A percentile compares a stretch with the other conserved stretches of the same genome.
Evolutionary conservation across 2,113 vertebrate species (phyloP).

Genomic region (Spilogale gracilis): DNA sequence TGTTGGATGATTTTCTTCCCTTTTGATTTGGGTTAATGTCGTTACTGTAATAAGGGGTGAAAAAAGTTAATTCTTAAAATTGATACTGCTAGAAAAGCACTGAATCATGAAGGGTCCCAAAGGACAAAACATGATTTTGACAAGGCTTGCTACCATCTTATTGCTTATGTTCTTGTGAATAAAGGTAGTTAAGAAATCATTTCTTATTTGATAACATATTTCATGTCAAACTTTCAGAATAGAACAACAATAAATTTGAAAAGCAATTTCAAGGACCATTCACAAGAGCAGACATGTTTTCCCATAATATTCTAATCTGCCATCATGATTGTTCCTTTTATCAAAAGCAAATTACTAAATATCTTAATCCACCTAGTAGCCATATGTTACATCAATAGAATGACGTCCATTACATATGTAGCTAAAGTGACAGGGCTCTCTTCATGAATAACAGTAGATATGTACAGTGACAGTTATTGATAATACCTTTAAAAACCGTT

Average conservation of each 20-base stretch:
- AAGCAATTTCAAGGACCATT: slow-evolving; percentile 69
- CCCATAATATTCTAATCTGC: slow-evolving; percentile 57
- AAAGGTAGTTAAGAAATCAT: slow-evolving; percentile 24
- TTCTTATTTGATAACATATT: slow-evolving; percentile 55
- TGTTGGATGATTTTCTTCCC: neutral
- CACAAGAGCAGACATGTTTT: slow-evolving; percentile 49
- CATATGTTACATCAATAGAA: slow-evolving; percentile 20
- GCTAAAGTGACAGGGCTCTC: slow-evolving; percentile 1
- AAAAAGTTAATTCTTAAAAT: slow-evolving; percentile 41
- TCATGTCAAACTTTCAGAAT: slow-evolving; percentile 36
- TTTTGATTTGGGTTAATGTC: slow-evolving; percentile 22
- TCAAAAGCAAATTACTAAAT: slow-evolving; percentile 70
- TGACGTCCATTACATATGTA: slow-evolving; percentile 43
- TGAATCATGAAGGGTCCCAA: slow-evolving; percentile 41
- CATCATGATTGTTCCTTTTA: slow-evolving; percentile 17
- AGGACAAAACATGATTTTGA: slow-evolving; percentile 41
- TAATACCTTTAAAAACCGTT: slow-evolving; percentile 49
- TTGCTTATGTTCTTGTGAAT: neutral
- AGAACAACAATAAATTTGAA: slow-evolving; percentile 62
- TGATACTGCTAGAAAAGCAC: neutral
- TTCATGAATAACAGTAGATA: slow-evolving; percentile 31
- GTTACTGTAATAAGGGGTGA: neutral
- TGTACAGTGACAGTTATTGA: slow-evolving; percentile 25
- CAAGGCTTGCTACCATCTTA: neutral
- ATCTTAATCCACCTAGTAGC: slow-evolving; percentile 32